These are phyloP conservation scores for Anguilla megastoma DNA, from an alignment of 2,797 vertebrate species.

Conservation along the genomic window DNA sequence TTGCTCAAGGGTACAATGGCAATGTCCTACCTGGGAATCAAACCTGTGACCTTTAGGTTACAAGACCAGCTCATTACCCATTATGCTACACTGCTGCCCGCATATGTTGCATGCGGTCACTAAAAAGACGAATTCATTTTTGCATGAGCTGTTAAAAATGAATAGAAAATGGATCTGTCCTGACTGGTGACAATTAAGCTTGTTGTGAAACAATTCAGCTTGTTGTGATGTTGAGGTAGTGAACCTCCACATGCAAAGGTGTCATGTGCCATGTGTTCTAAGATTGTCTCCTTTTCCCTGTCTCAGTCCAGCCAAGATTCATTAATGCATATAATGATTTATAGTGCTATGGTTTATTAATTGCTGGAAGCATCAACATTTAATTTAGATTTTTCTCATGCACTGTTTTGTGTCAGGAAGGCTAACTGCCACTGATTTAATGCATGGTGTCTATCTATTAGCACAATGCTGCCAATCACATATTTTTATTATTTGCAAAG, in stretches of 20 bases:
- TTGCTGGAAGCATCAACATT: neutral
- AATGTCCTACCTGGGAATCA: no score
- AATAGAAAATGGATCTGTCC: neutral
- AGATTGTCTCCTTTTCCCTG: neutral
- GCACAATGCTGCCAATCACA: neutral
- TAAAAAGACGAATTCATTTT: no score
- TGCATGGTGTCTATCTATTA: neutral
- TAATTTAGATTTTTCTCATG: neutral
- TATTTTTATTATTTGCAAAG: neutral
- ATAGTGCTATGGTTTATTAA: neutral
- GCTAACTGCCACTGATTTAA: neutral
- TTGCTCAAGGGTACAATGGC: no score
- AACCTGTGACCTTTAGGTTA: no score
- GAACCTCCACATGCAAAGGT: neutral
- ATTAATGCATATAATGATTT: neutral
- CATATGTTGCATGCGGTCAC: no score
- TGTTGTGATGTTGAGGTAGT: neutral
- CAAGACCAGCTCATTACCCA: no score
- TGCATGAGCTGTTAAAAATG: neutral
- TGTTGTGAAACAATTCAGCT: neutral
- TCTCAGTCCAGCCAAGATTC: neutral
- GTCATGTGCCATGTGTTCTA: neutral
- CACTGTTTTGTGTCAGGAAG: neutral
- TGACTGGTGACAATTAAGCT: neutral
- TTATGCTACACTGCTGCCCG: no score